Base-by-base conservation (phyloP, 53 echinoderm and acorn worm species). In the Mesocentrotus franciscanus region DNA sequence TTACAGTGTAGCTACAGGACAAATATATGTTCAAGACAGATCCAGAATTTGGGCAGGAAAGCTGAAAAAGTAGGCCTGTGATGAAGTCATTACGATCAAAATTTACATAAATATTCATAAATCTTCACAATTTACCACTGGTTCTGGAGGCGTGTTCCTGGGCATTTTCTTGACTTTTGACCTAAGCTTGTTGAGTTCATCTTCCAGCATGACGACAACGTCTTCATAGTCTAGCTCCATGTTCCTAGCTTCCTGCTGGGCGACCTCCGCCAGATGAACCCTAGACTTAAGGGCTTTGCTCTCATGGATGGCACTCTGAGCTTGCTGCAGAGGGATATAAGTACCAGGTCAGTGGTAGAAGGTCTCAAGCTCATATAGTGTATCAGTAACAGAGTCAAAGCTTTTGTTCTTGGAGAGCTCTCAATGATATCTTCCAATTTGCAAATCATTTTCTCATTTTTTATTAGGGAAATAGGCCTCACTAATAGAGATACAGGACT, bases 221-320 rank as follows among this genome's bases (percentile, higher is more conserved):
- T 99, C 99, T 84, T 99, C 99, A 71, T 99, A 99, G 71, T 99
- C 99, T 30, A 99, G 95, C 95, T 99, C 99, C 97, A 99, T 99
- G 89, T 95, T 97, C 36, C 99, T 84, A 20, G 99, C 99, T 81
- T 98, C 97, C 58, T 96, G 95, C 64, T 99, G 99, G 11, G 99
- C 99, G 24, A 96, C 98, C 76, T 99, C 99, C 18, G 99, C 99
- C 13, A 99, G 97, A 93, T 99, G 99, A n/a, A 97, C 99, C 35
- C 97, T 92, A 78, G 98, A 98, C 89, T 97, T 98, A 32, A 99
- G 95, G 39, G 98, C 97, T 78, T 97, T 89, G 90, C 99, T 99
- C 92, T 99, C 99, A 96, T 99, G 97, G 72, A 99, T 98, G n/a
- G 99, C 99, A 89, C 96, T 95, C 76, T 99, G 98, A 24, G 99